phyloP scores from a whole-genome alignment of 2,888 invertebrate species.

The Parnassius mnemosyne region DNA sequence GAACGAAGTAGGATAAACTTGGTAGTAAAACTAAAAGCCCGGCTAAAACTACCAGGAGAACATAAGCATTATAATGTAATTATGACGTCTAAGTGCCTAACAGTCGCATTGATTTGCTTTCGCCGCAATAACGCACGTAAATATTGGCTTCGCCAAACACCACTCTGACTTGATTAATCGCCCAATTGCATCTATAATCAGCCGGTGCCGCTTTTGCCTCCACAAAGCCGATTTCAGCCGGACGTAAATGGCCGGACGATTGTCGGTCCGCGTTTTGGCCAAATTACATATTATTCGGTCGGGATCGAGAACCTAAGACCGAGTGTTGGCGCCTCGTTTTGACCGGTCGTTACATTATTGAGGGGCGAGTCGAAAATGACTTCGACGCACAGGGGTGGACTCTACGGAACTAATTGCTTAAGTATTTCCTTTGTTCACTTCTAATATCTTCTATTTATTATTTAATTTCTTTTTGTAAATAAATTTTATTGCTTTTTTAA shows the following conservation, averaged over 20 bases:
- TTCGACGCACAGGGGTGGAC: conserved; percentile 44
- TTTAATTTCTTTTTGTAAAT: background rate
- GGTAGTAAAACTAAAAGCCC: no score
- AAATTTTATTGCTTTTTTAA: no score
- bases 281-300: conserved; percentile 70
- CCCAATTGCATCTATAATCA: conserved; percentile 19
- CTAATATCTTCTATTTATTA: background rate
- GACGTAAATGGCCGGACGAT: conserved; percentile 51
- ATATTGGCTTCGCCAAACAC: conserved; percentile 4
- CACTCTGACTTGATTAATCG: conserved; percentile 13
- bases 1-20: no score
- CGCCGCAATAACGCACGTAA: background rate
- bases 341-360: conserved; percentile 63
- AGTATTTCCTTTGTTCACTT: conserved; percentile 17
- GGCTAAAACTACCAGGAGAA: no score
- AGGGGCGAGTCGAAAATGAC: conserved; percentile 39
- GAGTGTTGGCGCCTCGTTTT: conserved; percentile 73
- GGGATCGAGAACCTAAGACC: conserved; percentile 51
- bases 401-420: conserved; percentile 28
- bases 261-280: conserved; percentile 55
- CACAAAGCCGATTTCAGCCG: conserved; percentile 27
- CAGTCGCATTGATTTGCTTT: no score
- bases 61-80: no score
- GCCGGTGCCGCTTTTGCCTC: conserved; percentile 13
- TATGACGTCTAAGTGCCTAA: no score